Evolutionary conservation across 2,797 vertebrate genomes (phyloP).

Genomic region (Clarias fuscus): DNA sequence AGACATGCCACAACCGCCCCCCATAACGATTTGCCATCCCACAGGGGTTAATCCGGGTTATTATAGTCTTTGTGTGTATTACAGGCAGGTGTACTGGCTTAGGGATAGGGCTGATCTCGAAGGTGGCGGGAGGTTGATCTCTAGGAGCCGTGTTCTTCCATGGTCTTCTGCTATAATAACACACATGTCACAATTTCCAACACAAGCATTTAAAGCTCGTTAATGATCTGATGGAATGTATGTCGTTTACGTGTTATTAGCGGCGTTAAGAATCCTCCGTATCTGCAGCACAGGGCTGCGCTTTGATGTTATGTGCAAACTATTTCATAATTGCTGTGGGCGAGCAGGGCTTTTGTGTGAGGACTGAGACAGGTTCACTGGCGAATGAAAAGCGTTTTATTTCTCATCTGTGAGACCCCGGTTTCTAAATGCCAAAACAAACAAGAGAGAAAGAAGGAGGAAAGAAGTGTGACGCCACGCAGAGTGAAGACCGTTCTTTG

Average conservation of each 20-base stretch:
- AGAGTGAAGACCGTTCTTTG: no score
- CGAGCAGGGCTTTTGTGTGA: constrained; percentile 49
- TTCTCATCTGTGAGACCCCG: background rate
- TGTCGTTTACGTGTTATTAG: background rate
- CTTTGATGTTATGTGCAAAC: constrained; percentile 54
- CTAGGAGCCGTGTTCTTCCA: background rate
- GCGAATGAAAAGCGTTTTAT: constrained; percentile 19
- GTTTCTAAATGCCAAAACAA: background rate
- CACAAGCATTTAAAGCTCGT: background rate
- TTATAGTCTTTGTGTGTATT: background rate
- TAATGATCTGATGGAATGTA: constrained; percentile 19
- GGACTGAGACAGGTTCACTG: constrained; percentile 33
- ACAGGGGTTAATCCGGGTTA: background rate
- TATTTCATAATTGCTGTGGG: constrained; percentile 52
- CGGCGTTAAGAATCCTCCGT: constrained; percentile 52
- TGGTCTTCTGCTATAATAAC: background rate
- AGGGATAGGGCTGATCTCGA: background rate
- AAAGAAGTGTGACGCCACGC: background rate
- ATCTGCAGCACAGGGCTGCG: constrained; percentile 33
- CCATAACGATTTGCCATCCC: background rate
- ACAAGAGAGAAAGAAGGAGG: background rate
- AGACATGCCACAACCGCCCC: background rate
- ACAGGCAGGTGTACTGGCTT: background rate
- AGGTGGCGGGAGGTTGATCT: background rate
- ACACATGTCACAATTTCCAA: background rate